These are phyloP conservation scores for Pachypanchax playfairii DNA, from an alignment of 2,113 vertebrate genomes.

Conservation along the genomic window DNA sequence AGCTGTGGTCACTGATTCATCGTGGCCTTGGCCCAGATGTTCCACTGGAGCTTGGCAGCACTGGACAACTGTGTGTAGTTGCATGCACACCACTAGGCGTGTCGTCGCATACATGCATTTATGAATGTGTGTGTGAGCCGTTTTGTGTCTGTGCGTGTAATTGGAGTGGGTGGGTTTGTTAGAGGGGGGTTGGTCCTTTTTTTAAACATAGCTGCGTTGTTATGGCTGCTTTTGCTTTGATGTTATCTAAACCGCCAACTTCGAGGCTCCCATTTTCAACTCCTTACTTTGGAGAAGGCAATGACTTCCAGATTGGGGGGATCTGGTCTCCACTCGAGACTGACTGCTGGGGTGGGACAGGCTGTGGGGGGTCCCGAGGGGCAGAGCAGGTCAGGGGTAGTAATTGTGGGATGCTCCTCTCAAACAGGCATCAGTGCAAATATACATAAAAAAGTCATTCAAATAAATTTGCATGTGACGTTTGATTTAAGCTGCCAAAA, in stretches of 20 bases:
- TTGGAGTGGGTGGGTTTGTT: constrained; percentile 58
- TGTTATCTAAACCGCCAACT: constrained; percentile 79
- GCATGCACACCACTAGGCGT: constrained; percentile 27
- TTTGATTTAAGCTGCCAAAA: no score
- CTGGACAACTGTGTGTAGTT: constrained; percentile 34
- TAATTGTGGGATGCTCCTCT: not conserved
- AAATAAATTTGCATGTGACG: no score
- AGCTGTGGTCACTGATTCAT: constrained; percentile 60
- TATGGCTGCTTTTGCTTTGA: constrained; percentile 81
- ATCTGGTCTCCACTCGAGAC: constrained; percentile 31
- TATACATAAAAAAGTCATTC: not conserved
- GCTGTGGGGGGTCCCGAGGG: constrained; percentile 34
- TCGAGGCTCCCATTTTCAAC: constrained; percentile 79
- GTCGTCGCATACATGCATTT: constrained; percentile 16
- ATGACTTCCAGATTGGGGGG: constrained; percentile 77
- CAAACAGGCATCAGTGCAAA: no score
- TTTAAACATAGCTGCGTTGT: constrained; percentile 81
- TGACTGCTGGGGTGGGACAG: constrained; percentile 32
- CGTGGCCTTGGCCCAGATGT: constrained; percentile 65
- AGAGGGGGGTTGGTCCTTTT: constrained; percentile 61
- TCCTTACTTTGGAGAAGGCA: constrained; percentile 66
- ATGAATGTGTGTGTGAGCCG: constrained; percentile 24
- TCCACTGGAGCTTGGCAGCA: constrained; percentile 61
- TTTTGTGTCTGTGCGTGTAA: constrained; percentile 50
- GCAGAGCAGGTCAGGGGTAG: constrained; percentile 11